These are phyloP conservation scores for Chiridota heheva DNA, from an alignment of 35 echinoderm and acorn worm genomes.

Conservation along the genomic window DNA sequence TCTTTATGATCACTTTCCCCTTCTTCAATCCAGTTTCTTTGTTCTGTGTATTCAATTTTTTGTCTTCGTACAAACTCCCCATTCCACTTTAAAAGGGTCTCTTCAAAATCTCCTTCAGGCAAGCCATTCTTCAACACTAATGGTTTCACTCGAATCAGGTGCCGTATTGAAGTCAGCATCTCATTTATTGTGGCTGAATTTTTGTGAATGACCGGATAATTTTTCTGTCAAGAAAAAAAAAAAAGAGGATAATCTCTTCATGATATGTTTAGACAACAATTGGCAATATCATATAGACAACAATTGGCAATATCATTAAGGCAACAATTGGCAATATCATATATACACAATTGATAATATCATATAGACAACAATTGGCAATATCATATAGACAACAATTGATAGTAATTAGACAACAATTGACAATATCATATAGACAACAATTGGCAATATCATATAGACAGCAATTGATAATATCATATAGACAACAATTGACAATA, in stretches of 20 bases:
- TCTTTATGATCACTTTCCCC: background rate
- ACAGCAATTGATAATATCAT: too few species aligned
- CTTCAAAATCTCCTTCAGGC: constrained; percentile 81
- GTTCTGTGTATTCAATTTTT: constrained; percentile 46
- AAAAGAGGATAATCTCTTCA: constrained; percentile 12
- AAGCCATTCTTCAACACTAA: constrained; percentile 68
- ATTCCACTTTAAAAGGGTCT: constrained; percentile 78
- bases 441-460: too few species aligned
- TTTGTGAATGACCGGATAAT: constrained; percentile 75
- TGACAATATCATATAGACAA: too few species aligned
- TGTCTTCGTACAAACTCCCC: constrained; percentile 79
- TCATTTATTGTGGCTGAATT: constrained; percentile 75
- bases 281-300: too few species aligned
- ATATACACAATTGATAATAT: too few species aligned
- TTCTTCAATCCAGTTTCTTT: constrained; percentile 8
- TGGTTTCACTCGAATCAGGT: constrained; percentile 78
- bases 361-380: too few species aligned
- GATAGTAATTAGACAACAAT: too few species aligned
- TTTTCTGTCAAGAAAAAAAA: constrained; percentile 36
- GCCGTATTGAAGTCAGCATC: constrained; percentile 55
- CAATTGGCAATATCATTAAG: too few species aligned
- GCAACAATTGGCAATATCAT: too few species aligned
- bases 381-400: too few species aligned
- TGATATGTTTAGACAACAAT: background rate
- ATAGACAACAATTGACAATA: too few species aligned